Conservation (phyloP, 2,797 vertebrate species). For the Carcharodon carcharias region DNA sequence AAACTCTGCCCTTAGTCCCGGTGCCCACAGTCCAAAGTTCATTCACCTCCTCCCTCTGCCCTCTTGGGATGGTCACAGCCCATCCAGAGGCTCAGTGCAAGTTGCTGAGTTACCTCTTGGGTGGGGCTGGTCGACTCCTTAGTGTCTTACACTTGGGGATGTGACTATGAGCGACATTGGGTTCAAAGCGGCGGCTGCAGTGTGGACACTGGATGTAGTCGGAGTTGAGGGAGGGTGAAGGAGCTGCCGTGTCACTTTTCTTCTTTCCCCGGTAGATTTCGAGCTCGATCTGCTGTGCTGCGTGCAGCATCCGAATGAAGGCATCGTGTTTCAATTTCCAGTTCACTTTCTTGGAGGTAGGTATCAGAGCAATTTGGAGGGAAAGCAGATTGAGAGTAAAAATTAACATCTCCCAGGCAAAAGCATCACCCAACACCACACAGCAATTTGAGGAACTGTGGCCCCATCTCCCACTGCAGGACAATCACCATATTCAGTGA, state of each 20-base stretch:
- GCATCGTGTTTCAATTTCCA: constrained; percentile 60
- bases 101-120: constrained; percentile 41
- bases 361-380: neutral
- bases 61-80: neutral
- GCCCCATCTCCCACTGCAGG: too few relatives aligned
- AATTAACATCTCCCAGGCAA: neutral
- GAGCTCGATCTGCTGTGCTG: constrained; percentile 51
- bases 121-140: constrained; percentile 55
- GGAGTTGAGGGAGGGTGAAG: constrained; percentile 51
- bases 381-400: constrained; percentile 42
- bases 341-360: constrained; percentile 49
- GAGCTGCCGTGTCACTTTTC: constrained; percentile 44
- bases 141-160: constrained; percentile 65
- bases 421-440: neutral
- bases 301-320: constrained; percentile 54
- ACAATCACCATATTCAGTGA: too few relatives aligned
- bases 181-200: constrained; percentile 61
- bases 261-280: constrained; percentile 51
- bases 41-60: constrained; percentile 7
- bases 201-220: constrained; percentile 65
- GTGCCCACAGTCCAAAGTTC: too few relatives aligned
- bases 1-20: too few relatives aligned
- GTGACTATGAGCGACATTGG: constrained; percentile 60
- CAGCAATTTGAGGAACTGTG: too few relatives aligned
- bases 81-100: neutral